Conservation (phyloP, 2,797 vertebrate genomes). For the Peromyscus eremicus region DNA sequence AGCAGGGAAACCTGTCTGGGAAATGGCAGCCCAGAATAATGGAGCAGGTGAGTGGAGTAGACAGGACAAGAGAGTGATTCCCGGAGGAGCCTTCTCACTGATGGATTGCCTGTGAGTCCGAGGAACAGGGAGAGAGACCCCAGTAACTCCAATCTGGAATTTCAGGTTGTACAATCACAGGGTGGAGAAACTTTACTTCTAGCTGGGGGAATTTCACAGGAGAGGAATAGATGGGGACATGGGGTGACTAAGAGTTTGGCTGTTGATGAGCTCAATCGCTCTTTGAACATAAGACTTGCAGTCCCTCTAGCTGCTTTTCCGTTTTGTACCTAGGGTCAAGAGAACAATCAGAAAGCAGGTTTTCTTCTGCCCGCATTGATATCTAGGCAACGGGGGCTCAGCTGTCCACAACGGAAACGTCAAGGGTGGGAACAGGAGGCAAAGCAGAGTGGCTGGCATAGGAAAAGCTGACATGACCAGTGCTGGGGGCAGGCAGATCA, state of each 20-base stretch:
- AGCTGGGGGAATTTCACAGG: background rate
- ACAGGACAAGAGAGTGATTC: background rate
- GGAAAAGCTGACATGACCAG: rapidly evolving
- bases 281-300: background rate
- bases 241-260: background rate
- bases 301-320: too few relatives aligned
- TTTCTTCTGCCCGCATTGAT: background rate
- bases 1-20: background rate
- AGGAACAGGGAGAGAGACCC: background rate
- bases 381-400: background rate
- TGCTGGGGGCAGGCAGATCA: background rate
- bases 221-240: background rate
- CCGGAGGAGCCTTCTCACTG: background rate
- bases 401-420: background rate
- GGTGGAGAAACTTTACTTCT: background rate
- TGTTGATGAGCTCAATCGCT: background rate
- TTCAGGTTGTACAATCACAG: background rate
- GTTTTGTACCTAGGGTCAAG: background rate
- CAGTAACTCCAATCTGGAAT: background rate
- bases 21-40: background rate
- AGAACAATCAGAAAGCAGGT: background rate
- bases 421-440: background rate
- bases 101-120: background rate
- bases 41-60: too few relatives aligned
- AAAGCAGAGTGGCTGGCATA: background rate